Evolutionary conservation across 1,140 invertebrate genomes (phyloP), one percentile per base, ranked within the genome.

Genomic region (Cyrtorhinus lividipennis): DNA sequence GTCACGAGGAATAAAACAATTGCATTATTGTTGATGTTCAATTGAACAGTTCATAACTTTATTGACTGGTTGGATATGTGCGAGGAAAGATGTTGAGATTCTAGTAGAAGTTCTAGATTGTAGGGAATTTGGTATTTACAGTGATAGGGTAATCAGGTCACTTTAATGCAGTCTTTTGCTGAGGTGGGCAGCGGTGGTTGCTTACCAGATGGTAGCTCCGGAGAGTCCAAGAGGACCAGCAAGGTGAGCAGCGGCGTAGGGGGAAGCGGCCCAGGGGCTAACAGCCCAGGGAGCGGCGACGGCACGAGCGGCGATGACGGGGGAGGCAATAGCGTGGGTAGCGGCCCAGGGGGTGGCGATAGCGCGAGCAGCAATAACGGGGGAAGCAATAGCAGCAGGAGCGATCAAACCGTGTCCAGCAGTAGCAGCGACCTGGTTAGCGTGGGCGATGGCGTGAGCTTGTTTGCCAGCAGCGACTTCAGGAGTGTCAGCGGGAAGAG

Each of bases 401-500:
- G 56, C 5, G 56, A 15, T 2, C 56, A 13, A 57, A 56, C 13
- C 22, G 0, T 72, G 72, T 0, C 73, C 73, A 0, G 74, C 74
- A 13, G 68, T 69, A 1, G 73, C 75, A 45, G 56, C 27, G 56
- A 62, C 27, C n/a, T 59, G 58, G 24, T 59, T 59, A 27, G 58
- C 58, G 58, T 59, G 58, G 24, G 58, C 61, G n/a, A 65, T 65
- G 27, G 76, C 76, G 62, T 77, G 76, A 0, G 72, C 75, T 0
- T 73, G 73, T 67, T 77, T 78, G 2, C 76, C 77, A 48, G 74
- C 72, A 2, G 74, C 74, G 15, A 78, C 76, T 71, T 77, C 77
- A 61, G 77, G 77, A 0, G 77, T 78, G 64, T 78, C 77, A 62
- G 76, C 73, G 2, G 77, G 75, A 46, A 59, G 72, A 2, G 75